Base-by-base conservation (phyloP, 2,113 vertebrate species). In the Notarius lentiginosus region DNA sequence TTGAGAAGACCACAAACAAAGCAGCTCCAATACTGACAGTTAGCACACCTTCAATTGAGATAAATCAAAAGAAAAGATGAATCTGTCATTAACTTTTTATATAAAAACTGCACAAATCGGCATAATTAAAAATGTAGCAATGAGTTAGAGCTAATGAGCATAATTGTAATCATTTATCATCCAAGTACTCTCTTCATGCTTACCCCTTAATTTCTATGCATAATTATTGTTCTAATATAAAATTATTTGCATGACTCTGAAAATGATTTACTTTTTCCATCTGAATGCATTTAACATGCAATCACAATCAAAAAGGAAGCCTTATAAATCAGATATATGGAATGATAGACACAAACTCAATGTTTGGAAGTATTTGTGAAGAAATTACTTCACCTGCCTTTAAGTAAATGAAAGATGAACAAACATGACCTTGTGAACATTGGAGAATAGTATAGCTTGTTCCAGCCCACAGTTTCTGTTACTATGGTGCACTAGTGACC, bases 121-220 rank as follows among this genome's bases (percentile, higher is more conserved):
- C 5, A 18, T 72, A 82, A 82, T 82, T 72, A 82, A 10, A 88
- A 60, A 41, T 49, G 65, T 72, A 68, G 73, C 56, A 88, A 79
- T 80, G 76, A 24, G 56, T 49, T 7, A 75, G 61, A 83, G 75
- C 73, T 60, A 79, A 84, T 84, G 80, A 84, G 34, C 82, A 79
- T 84, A 84, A 84, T 72, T 84, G 68, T 80, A 84, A 79, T 79
- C 7, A 18, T 87, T 87, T 66, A 75, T 83, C 53, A 83, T 63
- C 22, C 56, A 68, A 66, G 56, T 73, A 49, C 14, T 82, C 34
- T 73, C 34, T 73, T 82, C 53, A 72, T 82, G 79, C 79, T 73
- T 80, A 80, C 41, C 41, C 85, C 17, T 20, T 87, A 58, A 55
- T 87, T 30, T 58, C 55, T 72, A 73, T 75, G 34, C 53, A 60